phyloP scores from a whole-genome alignment of 2,888 invertebrate genomes.

The Athetis lepigone region DNA sequence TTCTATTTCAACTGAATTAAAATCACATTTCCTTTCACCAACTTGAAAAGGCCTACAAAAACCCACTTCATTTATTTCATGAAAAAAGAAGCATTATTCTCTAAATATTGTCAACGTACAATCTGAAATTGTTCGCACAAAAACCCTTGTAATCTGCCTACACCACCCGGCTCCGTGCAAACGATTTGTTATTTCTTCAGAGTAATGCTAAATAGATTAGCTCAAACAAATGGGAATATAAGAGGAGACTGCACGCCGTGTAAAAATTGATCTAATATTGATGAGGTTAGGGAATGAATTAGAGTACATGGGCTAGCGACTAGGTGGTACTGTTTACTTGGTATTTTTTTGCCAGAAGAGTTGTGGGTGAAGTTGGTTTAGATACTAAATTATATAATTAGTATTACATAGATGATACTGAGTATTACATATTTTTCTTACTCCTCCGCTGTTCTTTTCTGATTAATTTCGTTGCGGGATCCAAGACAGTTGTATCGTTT shows the following conservation, averaged over 20 bases:
- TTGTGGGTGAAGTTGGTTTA: too few relatives aligned
- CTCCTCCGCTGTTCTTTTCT: too few relatives aligned
- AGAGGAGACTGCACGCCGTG: conserved; percentile 32
- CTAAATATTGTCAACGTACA: conserved; percentile 42
- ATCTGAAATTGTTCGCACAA: conserved; percentile 38
- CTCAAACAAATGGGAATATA: conserved; percentile 42
- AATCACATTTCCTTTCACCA: conserved; percentile 2
- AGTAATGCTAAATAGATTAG: conserved; percentile 48
- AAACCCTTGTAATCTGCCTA: conserved; percentile 51
- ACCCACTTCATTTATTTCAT: conserved; percentile 6
- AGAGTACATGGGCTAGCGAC: conserved; percentile 8
- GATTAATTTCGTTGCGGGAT: too few relatives aligned
- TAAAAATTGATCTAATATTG: conserved; percentile 47
- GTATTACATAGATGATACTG: too few relatives aligned
- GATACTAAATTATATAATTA: too few relatives aligned
- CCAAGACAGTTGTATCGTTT: too few relatives aligned
- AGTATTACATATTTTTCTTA: too few relatives aligned
- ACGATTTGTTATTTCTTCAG: conserved; percentile 48
- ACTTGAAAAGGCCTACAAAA: conserved; percentile 7
- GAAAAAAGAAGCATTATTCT: conserved; percentile 28
- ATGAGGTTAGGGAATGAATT: conserved; percentile 37
- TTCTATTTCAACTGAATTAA: conserved; percentile 12
- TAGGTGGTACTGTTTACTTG: neutral
- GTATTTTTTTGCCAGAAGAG: neutral
- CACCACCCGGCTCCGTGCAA: conserved; percentile 32